Conservation (phyloP, 23 tunicate species). For the Trididemnum miniatum region DNA sequence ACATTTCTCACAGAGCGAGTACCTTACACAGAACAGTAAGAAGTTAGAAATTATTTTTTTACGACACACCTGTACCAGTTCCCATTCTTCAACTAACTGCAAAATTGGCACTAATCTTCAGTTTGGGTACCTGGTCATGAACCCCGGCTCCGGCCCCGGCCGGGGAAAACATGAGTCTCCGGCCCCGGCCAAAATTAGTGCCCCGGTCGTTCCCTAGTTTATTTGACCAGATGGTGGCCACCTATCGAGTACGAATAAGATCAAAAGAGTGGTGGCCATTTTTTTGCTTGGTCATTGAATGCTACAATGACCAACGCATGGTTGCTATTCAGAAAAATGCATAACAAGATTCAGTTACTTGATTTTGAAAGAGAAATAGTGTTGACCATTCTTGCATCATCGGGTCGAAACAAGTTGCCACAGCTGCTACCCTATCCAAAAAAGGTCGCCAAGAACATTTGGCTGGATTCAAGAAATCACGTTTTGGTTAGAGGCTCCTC, state of each 20-base stretch:
- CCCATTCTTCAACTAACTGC: too few species aligned
- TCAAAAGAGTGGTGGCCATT: slow-evolving; percentile 10
- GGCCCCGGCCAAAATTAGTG: too few species aligned
- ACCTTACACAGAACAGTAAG: too few species aligned
- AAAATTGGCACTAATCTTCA: too few species aligned
- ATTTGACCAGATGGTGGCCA: slow-evolving; percentile 12
- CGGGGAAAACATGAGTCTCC: too few species aligned
- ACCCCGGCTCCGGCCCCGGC: too few species aligned
- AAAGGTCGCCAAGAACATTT: background rate
- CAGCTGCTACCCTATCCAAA: background rate
- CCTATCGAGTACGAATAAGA: background rate
- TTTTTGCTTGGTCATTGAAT: slow-evolving; percentile 15
- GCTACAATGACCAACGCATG: slow-evolving; percentile 14
- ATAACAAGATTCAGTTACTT: background rate
- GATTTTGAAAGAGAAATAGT: slow-evolving; percentile 4
- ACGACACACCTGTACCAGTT: too few species aligned
- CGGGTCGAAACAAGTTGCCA: background rate
- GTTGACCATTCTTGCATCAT: background rate
- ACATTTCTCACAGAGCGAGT: too few species aligned
- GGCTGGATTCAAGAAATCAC: background rate
- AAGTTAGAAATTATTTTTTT: too few species aligned
- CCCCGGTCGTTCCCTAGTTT: too few species aligned
- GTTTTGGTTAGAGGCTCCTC: background rate
- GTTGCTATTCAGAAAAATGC: slow-evolving; percentile 1
- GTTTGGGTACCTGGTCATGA: too few species aligned